A percentile compares a stretch with the other conserved stretches of the same genome.
These are phyloP conservation scores for Gambelia wislizenii DNA, from an alignment of 2,797 vertebrate genomes.

Conservation along the genomic window DNA sequence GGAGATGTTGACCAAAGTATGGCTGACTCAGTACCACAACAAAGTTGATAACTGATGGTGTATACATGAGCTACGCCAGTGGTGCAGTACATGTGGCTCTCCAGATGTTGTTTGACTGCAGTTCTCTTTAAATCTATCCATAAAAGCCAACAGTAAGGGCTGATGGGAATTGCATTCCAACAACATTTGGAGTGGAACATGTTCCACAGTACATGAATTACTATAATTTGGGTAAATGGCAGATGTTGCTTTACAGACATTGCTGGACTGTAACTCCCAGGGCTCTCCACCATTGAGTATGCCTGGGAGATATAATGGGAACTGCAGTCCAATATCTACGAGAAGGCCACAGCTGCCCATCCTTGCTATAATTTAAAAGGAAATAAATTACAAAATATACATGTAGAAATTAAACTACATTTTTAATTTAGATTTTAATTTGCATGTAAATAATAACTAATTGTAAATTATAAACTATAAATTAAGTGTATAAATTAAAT, in stretches of 20 bases:
- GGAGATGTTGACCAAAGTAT: background rate
- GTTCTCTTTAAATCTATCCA: background rate
- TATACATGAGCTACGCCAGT: background rate
- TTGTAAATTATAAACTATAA: too few relatives aligned
- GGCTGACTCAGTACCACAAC: background rate
- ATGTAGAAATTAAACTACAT: too few relatives aligned
- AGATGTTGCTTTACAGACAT: too few relatives aligned
- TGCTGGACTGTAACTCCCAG: too few relatives aligned
- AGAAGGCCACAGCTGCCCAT: background rate
- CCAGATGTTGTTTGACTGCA: background rate
- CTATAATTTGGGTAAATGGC: background rate
- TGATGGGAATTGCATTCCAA: background rate
- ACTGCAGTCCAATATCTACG: too few relatives aligned
- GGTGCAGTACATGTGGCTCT: background rate
- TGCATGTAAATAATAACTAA: too few relatives aligned
- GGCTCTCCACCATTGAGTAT: too few relatives aligned
- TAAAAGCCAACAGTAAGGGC: background rate
- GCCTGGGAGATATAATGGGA: too few relatives aligned
- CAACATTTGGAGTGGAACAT: background rate
- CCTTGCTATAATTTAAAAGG: background rate
- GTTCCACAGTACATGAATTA: background rate
- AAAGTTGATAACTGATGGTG: background rate
- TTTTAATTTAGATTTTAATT: too few relatives aligned
- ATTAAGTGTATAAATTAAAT: too few relatives aligned
- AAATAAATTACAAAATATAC: background rate